Base-by-base conservation (phyloP, 2,888 invertebrate genomes). In the Coecobrya sp. region DNA sequence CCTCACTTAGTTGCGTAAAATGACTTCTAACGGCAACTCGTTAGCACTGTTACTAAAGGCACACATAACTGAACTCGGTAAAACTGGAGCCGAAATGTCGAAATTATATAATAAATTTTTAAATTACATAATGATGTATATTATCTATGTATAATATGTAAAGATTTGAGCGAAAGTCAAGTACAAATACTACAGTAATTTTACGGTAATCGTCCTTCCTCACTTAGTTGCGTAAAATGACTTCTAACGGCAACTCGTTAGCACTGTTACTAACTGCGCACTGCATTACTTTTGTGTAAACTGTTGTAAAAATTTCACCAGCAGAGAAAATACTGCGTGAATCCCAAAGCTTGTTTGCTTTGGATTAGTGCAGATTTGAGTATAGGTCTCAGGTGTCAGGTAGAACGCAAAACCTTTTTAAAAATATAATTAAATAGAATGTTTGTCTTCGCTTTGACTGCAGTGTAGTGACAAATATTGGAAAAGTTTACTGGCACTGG, bases 231-330 rank as follows among this genome's bases (percentile, higher is more conserved):
- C 13, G 49, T 49, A 49, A 49, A 13, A 13, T 10, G 49, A 49
- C 1, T 49, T 30, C 36, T 8, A 7, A 36, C n/a, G 49, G 5
- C 27, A 65, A 27, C 27, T 65, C 27, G 11, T 59, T 1, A 8
- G 19, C 59, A 59, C 59, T 5, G 59, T 22, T 19, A 5, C n/a
- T 59, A 1, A 59, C 59, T 45, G 42, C 22, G n/a, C 22, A 45
- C 22, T 45, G 1, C 73, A 36, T n/a, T 42, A 19, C 42, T 42
- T n/a, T n/a, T 3, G 30, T 68, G 30, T 36, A 36, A 36, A 10
- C 73, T 11, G 19, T 73, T 13, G 19, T 73, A 73, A 42, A 73
- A 73, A 73, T 45, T 42, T 73, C 73, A 73, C n/a, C n/a, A 25
- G 25, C 10, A 5, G 22, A 11, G n/a, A 36, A 42, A 73, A 3